Conservation (phyloP, 1,140 invertebrate genomes). For the Drosophila arawakana region DNA sequence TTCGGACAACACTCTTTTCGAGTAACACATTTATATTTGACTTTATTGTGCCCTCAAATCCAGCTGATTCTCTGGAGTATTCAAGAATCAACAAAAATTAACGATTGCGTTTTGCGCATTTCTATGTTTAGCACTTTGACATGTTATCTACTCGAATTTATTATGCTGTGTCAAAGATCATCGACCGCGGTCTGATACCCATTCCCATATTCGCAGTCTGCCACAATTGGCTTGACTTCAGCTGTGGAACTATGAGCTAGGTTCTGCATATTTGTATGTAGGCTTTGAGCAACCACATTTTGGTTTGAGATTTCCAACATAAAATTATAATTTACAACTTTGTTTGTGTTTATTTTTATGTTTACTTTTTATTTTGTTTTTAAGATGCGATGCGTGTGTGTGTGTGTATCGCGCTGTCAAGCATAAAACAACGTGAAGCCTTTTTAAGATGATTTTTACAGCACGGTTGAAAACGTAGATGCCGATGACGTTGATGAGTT, state of each 20-base stretch:
- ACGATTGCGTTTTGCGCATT: slow-evolving; percentile 30
- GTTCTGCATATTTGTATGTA: not conserved
- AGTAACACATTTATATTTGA: too few species aligned
- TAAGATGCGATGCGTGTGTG: not conserved
- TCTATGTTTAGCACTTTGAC: slow-evolving; percentile 16
- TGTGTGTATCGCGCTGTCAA: slow-evolving; percentile 36
- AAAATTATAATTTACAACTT: slow-evolving; percentile 82
- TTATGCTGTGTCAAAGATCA: slow-evolving; percentile 39
- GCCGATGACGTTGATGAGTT: slow-evolving; percentile 14
- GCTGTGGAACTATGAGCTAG: slow-evolving; percentile 8
- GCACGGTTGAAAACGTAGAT: slow-evolving; percentile 52
- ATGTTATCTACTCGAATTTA: slow-evolving; percentile 28
- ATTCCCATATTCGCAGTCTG: slow-evolving; percentile 7
- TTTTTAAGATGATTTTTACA: slow-evolving; percentile 78
- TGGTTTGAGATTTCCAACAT: slow-evolving; percentile 76
- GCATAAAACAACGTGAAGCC: slow-evolving; percentile 79
- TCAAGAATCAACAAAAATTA: slow-evolving; percentile 3
- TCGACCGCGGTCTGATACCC: slow-evolving; percentile 25
- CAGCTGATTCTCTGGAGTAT: not conserved
- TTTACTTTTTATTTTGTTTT: not conserved
- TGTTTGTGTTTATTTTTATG: slow-evolving; percentile 44
- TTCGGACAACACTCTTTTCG: too few species aligned
- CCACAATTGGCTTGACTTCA: slow-evolving; percentile 49
- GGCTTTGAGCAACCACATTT: slow-evolving; percentile 39
- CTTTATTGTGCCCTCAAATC: too few species aligned